phyloP scores from a whole-genome alignment of 2,888 invertebrate species.

The Lordiphosa fenestrarum region DNA sequence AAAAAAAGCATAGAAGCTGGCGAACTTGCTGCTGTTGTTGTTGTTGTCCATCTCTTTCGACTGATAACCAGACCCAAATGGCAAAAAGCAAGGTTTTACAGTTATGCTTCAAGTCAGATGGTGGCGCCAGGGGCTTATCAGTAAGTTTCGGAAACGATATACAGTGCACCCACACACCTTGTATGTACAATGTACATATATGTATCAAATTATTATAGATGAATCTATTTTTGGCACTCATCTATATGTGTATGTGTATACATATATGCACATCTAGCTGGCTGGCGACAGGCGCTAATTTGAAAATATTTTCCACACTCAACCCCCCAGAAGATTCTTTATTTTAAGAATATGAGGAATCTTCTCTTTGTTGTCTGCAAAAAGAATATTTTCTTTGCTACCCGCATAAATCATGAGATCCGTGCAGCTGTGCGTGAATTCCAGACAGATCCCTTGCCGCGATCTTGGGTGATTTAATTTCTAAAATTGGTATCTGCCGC shows the following conservation, averaged over 20 bases:
- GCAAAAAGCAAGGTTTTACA: no score
- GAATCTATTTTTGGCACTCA: constrained; percentile 33
- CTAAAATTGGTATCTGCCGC: constrained; percentile 62
- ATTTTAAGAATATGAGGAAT: no score
- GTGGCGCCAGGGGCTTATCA: constrained; percentile 6
- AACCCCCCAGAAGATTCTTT: constrained; percentile 31
- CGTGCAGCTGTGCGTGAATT: constrained; percentile 45
- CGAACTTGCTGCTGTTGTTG: constrained; percentile 31
- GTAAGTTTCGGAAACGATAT: background rate
- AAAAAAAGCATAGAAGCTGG: constrained; percentile 51
- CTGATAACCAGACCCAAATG: constrained; percentile 43
- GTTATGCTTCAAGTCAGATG: background rate
- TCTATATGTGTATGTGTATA: constrained; percentile 8
- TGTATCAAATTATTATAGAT: constrained; percentile 28
- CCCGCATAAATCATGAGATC: constrained; percentile 59
- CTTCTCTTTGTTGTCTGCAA: no score
- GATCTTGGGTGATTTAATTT: constrained; percentile 55
- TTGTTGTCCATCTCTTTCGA: constrained; percentile 15
- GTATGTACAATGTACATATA: constrained; percentile 11
- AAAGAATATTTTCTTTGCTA: no score
- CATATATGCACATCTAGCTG: constrained; percentile 26
- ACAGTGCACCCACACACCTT: constrained; percentile 6
- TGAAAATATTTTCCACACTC: constrained; percentile 51
- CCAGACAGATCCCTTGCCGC: constrained; percentile 44
- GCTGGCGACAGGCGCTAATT: constrained; percentile 60